Evolutionary conservation across 2,888 invertebrate genomes (phyloP), one percentile per base, ranked within the genome.

Genomic region (Nomada hirtipes): DNA sequence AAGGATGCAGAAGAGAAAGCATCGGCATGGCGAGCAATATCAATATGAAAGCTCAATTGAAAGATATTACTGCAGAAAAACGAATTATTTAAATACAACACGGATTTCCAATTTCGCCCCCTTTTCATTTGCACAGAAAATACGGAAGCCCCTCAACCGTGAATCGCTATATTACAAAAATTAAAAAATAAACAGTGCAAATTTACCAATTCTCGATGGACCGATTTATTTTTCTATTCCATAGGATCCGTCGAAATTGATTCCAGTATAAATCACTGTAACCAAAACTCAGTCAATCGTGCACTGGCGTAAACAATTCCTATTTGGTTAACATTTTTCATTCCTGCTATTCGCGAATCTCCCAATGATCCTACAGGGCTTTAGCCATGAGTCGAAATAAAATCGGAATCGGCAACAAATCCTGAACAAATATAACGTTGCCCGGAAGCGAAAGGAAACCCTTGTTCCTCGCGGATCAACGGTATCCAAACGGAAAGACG

Each of bases 401-500:
- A 81, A 72, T 42, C 23, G 42, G 20, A 59, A 42, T 36, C 65
- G 26, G 2, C 55, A 47, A 60, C 55, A 44, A 47, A 13, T 76
- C 44, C 59, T 13, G 69, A 13, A 60, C 44, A 65, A 53, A 67
- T 7, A 57, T 29, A 18, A 47, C 20, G 9, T 20, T 1, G 57
- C 36, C 36, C 72, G 68, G 69, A 73, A 81, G 73, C 52, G 15
- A 44, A 42, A 18, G 20, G 44, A 53, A 70, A 61, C 23, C 44
- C 53, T 57, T 82, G 55, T 64, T 73, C 77, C 72, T 10, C 20
- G 53, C 42, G 65, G 61, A 65, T 72, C 72, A 75, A 52, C 71
- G 64, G 75, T 76, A 69, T 69, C 82, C 65, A 67, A 73, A 67
- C 69, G 70, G 75, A 52, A 53, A 65, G 50, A 20, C 59, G 69